Base-by-base conservation (phyloP, 1,140 invertebrate genomes). In the Tetragonula clypearis region DNA sequence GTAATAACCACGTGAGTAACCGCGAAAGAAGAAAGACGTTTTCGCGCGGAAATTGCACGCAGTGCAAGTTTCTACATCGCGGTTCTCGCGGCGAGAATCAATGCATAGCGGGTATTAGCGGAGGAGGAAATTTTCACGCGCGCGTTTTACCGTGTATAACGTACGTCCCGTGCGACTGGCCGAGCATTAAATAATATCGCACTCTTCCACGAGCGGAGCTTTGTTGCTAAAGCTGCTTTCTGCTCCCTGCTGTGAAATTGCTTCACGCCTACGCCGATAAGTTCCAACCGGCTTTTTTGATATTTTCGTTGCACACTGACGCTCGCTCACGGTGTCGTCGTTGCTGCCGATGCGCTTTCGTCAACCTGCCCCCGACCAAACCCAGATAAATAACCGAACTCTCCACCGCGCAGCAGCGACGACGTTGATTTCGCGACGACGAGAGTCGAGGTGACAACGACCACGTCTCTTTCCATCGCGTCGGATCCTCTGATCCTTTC, bases 171-270 rank as follows among this genome's bases (percentile, higher is more conserved):
- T 82, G 74, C 88, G 79, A 88, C 79, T 86, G 87, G 76, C 87
- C 77, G 84, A 88, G 88, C 88, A 84, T 89, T 89, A 89, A 89
- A 82, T 88, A 89, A 88, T 89, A 89, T 89, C 84, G 82, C 85
- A 82, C 87, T 90, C 84, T 88, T 87, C 86, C 80, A 84, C 81
- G 75, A 88, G 82, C 79, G 49, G 62, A 72, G 79, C 74, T 86
- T 82, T 71, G 73, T 82, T 66, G 83, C 75, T 74, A 84, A 86
- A 89, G 87, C 90, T 83, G 86, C 90, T 91, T 92, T 89, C 87
- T 85, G 90, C 92, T 92, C 89, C 84, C 87, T 82, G 75, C 85
- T 91, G 91, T 91, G 91, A 92, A 93, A 93, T 93, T 93, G 90
- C 90, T 92, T 92, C 89, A 90, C 81, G 86, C 88, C 79, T 90